phyloP scores from a whole-genome alignment of 2,113 vertebrate species.

The Thamnaconus septentrionalis region DNA sequence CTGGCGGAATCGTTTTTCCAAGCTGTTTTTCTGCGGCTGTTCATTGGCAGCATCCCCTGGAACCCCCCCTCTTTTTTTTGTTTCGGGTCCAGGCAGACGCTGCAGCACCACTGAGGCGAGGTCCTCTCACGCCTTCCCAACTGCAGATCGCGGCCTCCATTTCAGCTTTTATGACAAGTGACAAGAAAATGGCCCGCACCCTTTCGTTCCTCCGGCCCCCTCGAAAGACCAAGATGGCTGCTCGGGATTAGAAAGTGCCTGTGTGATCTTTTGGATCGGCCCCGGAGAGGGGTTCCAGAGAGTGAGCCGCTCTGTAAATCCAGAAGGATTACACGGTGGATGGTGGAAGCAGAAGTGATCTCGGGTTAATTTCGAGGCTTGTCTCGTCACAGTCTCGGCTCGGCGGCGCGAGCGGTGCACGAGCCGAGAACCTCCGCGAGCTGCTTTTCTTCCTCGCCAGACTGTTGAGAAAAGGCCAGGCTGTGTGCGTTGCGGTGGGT shows the following conservation, averaged over 20 bases:
- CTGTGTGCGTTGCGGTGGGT: conserved; percentile 43
- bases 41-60: conserved; percentile 18
- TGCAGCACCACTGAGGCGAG: background rate
- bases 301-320: conserved; percentile 29
- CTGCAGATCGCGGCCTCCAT: conserved; percentile 11
- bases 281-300: conserved; percentile 39
- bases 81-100: background rate
- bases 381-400: conserved; percentile 26
- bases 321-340: conserved; percentile 40
- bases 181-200: conserved; percentile 30
- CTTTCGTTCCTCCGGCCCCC: conserved; percentile 14
- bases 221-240: conserved; percentile 24
- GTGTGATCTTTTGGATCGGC: conserved; percentile 35
- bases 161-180: conserved; percentile 29
- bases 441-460: background rate
- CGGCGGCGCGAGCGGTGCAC: too few relatives aligned
- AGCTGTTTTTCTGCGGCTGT: conserved; percentile 16
- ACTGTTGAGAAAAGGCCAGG: conserved; percentile 15
- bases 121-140: conserved; percentile 8
- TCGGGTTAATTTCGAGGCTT: conserved; percentile 46
- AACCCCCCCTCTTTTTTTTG: background rate
- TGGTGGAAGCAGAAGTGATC: conserved; percentile 51
- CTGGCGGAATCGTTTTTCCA: conserved; percentile 9
- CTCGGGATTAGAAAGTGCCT: conserved; percentile 23
- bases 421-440: too few relatives aligned